phyloP scores from a whole-genome alignment of 2,113 vertebrate species.

The Ictalurus furcatus region DNA sequence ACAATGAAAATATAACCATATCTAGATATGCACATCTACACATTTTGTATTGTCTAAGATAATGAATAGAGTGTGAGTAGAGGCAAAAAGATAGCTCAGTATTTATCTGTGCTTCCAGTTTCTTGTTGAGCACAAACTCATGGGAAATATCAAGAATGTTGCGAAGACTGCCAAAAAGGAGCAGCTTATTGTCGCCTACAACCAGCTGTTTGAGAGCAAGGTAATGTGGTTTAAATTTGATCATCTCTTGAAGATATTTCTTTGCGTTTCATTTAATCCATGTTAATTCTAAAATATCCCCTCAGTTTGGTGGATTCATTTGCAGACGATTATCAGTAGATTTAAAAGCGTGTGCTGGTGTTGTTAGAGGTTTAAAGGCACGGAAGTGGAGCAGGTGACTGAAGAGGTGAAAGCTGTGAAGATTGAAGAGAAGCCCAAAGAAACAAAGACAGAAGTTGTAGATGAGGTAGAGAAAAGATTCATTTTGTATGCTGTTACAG shows the following conservation, averaged over 20 bases:
- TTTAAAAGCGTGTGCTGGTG: background rate
- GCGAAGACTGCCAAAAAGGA: constrained; percentile 94
- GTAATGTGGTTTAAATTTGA: constrained; percentile 62
- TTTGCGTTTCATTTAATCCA: background rate
- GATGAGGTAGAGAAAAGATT: constrained; percentile 78
- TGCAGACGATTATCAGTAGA: background rate
- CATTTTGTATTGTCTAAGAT: background rate
- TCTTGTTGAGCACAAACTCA: constrained; percentile 87
- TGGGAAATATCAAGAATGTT: constrained; percentile 95
- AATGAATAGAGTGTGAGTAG: background rate
- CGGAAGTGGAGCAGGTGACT: constrained; percentile 76
- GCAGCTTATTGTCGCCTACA: constrained; percentile 86
- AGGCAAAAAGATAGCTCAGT: background rate
- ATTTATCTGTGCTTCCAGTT: constrained; percentile 73
- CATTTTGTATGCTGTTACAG: too few relatives aligned
- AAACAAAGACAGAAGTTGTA: constrained; percentile 72
- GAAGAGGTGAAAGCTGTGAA: constrained; percentile 84
- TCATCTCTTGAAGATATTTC: background rate
- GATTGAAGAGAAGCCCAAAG: constrained; percentile 81
- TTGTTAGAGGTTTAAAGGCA: constrained; percentile 86
- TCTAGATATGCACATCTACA: background rate
- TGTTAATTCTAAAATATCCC: background rate
- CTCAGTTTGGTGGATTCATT: background rate
- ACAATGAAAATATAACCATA: background rate
- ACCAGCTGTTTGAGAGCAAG: constrained; percentile 87